These are phyloP conservation scores for Heterochromis multidens DNA, from an alignment of 2,113 vertebrate genomes.

Conservation along the genomic window DNA sequence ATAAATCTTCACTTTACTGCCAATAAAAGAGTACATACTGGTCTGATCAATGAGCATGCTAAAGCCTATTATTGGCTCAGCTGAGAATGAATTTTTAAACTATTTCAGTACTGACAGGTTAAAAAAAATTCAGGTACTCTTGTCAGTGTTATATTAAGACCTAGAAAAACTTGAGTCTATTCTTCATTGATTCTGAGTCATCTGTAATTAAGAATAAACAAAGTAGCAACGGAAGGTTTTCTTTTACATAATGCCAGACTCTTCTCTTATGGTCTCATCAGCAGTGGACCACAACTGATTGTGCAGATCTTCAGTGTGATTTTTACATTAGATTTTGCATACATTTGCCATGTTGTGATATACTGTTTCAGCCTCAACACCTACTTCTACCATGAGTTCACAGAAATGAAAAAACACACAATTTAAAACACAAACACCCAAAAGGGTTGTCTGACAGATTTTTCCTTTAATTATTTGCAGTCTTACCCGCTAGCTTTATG, in stretches of 20 bases:
- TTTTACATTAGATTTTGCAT: neutral
- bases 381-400: neutral
- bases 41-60: too few relatives aligned
- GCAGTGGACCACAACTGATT: neutral
- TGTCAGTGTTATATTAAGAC: neutral
- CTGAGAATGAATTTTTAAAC: too few relatives aligned
- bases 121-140: neutral
- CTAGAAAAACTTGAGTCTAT: neutral
- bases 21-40: too few relatives aligned
- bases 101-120: too few relatives aligned
- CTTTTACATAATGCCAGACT: neutral
- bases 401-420: neutral
- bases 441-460: neutral
- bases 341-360: neutral
- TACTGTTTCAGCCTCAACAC: neutral
- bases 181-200: neutral
- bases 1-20: too few relatives aligned
- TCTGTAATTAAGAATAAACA: too few relatives aligned
- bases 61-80: too few relatives aligned
- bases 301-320: neutral
- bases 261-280: neutral
- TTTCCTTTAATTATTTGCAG: neutral
- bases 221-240: neutral
- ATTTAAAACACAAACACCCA: neutral
- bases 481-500: slow-evolving; percentile 90